Conservation (phyloP, 2,113 vertebrate genomes). For the Phaethon lepturus region DNA sequence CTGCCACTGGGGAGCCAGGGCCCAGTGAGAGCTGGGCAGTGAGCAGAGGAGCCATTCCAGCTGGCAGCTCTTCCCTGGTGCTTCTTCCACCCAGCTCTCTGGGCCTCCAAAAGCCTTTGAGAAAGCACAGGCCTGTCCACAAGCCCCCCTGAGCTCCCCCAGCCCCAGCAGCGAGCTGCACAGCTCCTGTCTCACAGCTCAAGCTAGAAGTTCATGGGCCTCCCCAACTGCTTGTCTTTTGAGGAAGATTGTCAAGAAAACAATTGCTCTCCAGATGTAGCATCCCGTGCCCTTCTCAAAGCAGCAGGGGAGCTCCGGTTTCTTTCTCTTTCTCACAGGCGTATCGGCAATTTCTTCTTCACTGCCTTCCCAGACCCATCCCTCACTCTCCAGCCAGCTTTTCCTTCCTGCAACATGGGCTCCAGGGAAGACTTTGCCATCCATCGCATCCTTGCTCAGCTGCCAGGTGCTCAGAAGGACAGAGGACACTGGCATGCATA, state of each 20-base stretch:
- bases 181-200: background rate
- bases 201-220: background rate
- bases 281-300: background rate
- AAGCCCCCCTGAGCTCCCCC: background rate
- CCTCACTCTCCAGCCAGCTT: background rate
- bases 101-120: background rate
- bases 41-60: background rate
- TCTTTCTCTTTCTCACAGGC: background rate
- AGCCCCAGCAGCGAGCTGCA: background rate
- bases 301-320: background rate
- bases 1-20: background rate
- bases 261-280: background rate
- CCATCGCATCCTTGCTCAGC: background rate
- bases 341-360: background rate
- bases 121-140: background rate
- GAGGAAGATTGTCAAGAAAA: background rate
- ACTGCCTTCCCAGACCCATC: background rate
- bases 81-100: background rate
- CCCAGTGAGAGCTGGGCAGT: background rate
- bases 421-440: background rate
- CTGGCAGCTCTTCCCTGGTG: background rate
- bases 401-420: background rate
- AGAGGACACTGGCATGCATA: background rate
- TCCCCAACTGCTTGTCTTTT: background rate
- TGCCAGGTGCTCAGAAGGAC: background rate